Conservation (phyloP, 2,888 invertebrate species). For the Sarcophaga carnaria region DNA sequence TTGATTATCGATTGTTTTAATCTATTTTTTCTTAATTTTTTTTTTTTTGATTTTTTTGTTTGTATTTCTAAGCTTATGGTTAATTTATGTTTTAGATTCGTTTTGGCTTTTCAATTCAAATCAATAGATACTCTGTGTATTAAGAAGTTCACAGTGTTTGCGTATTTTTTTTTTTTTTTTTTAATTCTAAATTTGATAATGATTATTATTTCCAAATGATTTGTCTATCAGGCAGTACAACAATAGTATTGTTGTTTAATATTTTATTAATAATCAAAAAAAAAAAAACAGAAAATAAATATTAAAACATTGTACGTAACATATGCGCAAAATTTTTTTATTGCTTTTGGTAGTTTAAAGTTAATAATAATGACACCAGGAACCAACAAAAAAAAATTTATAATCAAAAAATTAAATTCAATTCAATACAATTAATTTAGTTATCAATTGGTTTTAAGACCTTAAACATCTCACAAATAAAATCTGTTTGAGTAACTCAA, state of each 20-base stretch:
- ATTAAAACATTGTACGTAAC: slow-evolving; percentile 38
- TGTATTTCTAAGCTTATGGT: not conserved
- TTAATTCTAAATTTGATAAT: slow-evolving; percentile 55
- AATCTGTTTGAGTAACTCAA: not conserved
- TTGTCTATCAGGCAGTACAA: slow-evolving; percentile 57
- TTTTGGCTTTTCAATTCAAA: slow-evolving; percentile 30
- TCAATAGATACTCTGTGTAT: slow-evolving; percentile 56
- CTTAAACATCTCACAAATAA: slow-evolving; percentile 34
- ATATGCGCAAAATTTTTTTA: slow-evolving; percentile 42
- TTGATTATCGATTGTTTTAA: slow-evolving; percentile 63
- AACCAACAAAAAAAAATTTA: not conserved
- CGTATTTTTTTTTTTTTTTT: slow-evolving; percentile 31
- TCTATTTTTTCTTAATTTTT: slow-evolving; percentile 45
- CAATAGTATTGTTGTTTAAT: slow-evolving; percentile 21
- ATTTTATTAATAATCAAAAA: slow-evolving; percentile 45
- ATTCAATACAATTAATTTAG: slow-evolving; percentile 69
- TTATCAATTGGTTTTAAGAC: slow-evolving; percentile 68
- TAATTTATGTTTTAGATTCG: slow-evolving; percentile 30
- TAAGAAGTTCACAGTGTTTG: not conserved
- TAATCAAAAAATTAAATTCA: slow-evolving; percentile 40
- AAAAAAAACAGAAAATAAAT: slow-evolving; percentile 28
- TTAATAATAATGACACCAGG: slow-evolving; percentile 26
- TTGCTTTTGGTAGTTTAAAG: slow-evolving; percentile 54
- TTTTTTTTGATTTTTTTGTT: slow-evolving; percentile 5
- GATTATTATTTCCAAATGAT: slow-evolving; percentile 50